Evolutionary conservation across 2,113 vertebrate genomes (phyloP).

Genomic region (Otolemur garnettii): DNA sequence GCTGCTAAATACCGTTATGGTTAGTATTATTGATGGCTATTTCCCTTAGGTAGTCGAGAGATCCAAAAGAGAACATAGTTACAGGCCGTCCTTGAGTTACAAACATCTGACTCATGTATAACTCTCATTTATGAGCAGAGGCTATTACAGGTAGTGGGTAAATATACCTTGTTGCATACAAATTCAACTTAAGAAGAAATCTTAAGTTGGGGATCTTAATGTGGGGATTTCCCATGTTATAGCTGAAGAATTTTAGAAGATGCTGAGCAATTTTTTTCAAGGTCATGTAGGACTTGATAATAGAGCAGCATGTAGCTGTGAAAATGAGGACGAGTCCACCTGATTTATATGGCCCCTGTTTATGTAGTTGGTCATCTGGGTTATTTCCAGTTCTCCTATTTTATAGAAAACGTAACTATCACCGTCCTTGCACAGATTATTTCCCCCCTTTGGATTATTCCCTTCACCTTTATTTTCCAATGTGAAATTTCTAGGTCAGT

Average conservation of each 20-base stretch:
- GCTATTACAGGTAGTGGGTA: too few species aligned
- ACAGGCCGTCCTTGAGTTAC: too few species aligned
- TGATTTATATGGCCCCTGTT: background rate
- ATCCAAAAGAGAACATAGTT: background rate
- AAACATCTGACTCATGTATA: too few species aligned
- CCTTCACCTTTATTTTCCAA: slow-evolving; percentile 56
- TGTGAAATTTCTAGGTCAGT: slow-evolving; percentile 54
- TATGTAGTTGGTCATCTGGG: background rate
- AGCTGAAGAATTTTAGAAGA: slow-evolving; percentile 13
- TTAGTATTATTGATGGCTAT: background rate
- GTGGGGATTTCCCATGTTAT: background rate
- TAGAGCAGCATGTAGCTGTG: background rate
- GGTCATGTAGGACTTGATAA: background rate
- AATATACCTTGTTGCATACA: too few species aligned
- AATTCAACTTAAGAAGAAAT: too few species aligned
- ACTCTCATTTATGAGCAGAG: too few species aligned
- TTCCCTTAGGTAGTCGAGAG: background rate
- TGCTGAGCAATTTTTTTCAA: background rate
- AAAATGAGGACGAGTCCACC: background rate
- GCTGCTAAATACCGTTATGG: background rate
- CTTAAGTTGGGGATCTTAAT: too few species aligned
- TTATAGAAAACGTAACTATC: background rate
- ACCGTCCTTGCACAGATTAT: background rate
- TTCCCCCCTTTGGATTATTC: background rate
- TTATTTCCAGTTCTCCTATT: slow-evolving; percentile 8